Evolutionary conservation across 2,113 vertebrate genomes (phyloP).

Genomic region (Scomber japonicus): DNA sequence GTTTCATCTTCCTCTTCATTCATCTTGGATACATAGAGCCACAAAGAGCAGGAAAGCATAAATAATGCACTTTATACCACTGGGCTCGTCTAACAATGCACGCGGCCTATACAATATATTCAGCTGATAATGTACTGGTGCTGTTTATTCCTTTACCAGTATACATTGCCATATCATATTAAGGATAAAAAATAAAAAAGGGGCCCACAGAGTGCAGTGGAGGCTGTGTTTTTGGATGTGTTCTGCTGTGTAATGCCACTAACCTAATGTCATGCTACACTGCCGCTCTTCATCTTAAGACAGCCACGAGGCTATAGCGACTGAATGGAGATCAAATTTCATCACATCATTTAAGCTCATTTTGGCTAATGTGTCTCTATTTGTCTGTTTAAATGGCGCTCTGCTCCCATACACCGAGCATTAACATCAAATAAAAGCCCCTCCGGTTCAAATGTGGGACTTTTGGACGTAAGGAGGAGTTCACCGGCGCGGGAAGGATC

Average conservation of each 20-base stretch:
- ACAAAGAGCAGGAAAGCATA: constrained; percentile 70
- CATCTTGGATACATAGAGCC: constrained; percentile 73
- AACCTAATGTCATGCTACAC: not conserved
- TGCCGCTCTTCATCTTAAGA: constrained; percentile 15
- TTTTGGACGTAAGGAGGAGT: constrained; percentile 1
- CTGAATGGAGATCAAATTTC: constrained; percentile 23
- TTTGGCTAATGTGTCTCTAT: constrained; percentile 5
- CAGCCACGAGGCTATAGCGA: not conserved
- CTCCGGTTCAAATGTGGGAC: constrained; percentile 12
- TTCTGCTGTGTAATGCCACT: constrained; percentile 18
- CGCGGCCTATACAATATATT: constrained; percentile 39
- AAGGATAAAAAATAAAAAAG: constrained; percentile 30
- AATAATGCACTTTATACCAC: constrained; percentile 78
- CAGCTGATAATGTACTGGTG: constrained; percentile 54
- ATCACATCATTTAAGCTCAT: constrained; percentile 18
- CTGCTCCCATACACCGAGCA: not conserved
- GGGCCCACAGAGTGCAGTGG: constrained; percentile 38
- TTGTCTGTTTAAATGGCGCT: constrained; percentile 22
- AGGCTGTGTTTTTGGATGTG: constrained; percentile 14
- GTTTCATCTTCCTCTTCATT: constrained; percentile 82
- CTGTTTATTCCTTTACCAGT: constrained; percentile 59
- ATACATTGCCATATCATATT: constrained; percentile 32
- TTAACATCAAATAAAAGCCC: constrained; percentile 20
- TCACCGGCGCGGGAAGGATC: constrained; percentile 20
- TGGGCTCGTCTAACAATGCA: constrained; percentile 57